Evolutionary conservation across 2,797 vertebrate species (phyloP), one percentile per base, ranked within the genome.

Genomic region (Tokudaia muenninki): DNA sequence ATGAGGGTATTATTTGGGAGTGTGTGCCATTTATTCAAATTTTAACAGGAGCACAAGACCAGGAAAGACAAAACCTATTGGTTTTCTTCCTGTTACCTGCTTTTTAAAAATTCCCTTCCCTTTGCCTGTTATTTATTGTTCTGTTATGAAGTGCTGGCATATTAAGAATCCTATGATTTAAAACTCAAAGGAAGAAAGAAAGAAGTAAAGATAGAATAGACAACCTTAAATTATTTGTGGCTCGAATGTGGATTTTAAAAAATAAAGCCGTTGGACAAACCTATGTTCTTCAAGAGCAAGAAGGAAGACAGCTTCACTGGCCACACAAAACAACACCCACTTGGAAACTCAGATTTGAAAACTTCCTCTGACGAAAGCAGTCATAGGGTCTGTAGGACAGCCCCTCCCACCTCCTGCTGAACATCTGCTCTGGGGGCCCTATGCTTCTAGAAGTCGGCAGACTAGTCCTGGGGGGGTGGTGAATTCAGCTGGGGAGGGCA

Each of bases 261-360:
- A 93, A 13, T 2, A 44, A 72, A 78, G 67, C 65, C 67, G 91
- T 79, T 83, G 44, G 55, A 92, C 59, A 94, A 74, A 80, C 67
- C 84, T 59, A 0, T 67, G 44, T 87, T 77, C 74, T 97, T 94
- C 55, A 81, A 92, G 89, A 91, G 74, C 82, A 90, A 90, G 81
- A 94, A 91, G 59, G 72, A 90, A 80, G 65, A 67, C 70, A 52
- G 77, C 7, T 47, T 95, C 72, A 55, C n/a, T 92, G 95, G 90
- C 90, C 92, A 41, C 55, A 63, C 88, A 94, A 61, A 92, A 96
- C 61, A 84, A 91, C 95, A 72, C 95, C 63, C 88, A 94, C 81
- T 96, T 96, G 96, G 96, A 96, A 98, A 97, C 95, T 97, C 96
- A 97, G 96, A 98, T 97, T 97, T 98, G 96, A 97, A 98, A 97